Percentiles rank a stretch among this genome's conserved stretches.
Evolutionary conservation across 2,888 invertebrate genomes (phyloP).

Genomic region (Trissolcus japonicus): DNA sequence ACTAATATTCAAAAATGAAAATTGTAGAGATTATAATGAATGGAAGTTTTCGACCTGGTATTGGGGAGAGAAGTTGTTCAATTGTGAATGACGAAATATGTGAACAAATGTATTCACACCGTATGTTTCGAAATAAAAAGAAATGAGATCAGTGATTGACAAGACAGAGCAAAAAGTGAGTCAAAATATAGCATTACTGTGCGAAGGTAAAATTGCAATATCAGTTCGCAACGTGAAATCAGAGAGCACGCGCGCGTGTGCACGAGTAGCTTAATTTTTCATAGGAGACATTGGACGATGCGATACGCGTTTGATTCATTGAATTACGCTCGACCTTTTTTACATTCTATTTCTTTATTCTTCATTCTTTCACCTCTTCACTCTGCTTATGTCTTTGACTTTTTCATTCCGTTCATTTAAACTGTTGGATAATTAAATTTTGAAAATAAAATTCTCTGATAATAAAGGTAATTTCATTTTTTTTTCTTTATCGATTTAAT

Average conservation of each 20-base stretch:
- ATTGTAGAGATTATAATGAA: too few relatives aligned
- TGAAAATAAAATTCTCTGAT: too few relatives aligned
- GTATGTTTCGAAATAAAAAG: slow-evolving; percentile 5
- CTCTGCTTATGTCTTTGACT: too few relatives aligned
- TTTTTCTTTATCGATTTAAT: too few relatives aligned
- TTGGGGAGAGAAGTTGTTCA: too few relatives aligned
- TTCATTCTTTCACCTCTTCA: neutral
- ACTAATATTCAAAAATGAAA: too few relatives aligned
- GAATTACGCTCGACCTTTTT: slow-evolving; percentile 18
- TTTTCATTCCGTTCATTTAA: neutral
- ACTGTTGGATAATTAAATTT: too few relatives aligned
- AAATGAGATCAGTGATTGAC: slow-evolving; percentile 31
- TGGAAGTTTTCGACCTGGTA: too few relatives aligned
- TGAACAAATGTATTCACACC: too few relatives aligned
- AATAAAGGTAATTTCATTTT: too few relatives aligned
- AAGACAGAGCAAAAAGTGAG: slow-evolving; percentile 23
- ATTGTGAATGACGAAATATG: too few relatives aligned
- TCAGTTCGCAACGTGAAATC: slow-evolving; percentile 27
- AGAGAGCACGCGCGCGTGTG: slow-evolving; percentile 23
- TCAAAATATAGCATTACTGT: slow-evolving; percentile 34
- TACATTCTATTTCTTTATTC: neutral
- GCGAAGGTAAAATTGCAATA: slow-evolving; percentile 34
- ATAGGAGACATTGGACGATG: slow-evolving; percentile 11
- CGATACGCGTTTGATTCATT: slow-evolving; percentile 18
- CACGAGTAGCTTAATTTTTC: slow-evolving; percentile 16